A percentile compares a stretch with the other conserved stretches of the same genome.
Conservation (phyloP, 2,113 vertebrate species). For the Anser cygnoides region DNA sequence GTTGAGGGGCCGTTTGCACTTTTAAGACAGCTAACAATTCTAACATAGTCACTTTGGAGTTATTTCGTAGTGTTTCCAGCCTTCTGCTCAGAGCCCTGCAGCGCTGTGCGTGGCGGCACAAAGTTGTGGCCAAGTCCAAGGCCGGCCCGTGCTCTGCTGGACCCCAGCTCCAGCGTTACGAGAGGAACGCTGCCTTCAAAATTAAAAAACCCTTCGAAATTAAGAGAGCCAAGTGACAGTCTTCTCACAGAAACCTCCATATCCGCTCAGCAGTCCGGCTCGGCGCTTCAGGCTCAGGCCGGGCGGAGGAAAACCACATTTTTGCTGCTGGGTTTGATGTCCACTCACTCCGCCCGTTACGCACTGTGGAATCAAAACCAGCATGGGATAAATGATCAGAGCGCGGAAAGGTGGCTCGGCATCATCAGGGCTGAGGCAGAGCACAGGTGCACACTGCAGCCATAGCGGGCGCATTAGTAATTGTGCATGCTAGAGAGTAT, state of each 20-base stretch:
- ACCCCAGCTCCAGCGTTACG: neutral
- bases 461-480: neutral
- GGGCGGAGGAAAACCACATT: neutral
- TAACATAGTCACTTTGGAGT: neutral
- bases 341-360: neutral
- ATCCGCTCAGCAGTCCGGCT: neutral
- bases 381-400: fast-evolving
- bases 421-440: fast-evolving
- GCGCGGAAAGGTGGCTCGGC: neutral
- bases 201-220: neutral
- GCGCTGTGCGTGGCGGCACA: fast-evolving
- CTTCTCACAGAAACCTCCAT: neutral
- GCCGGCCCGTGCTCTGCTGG: neutral
- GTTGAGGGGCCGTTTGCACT: neutral
- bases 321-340: neutral
- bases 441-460: neutral
- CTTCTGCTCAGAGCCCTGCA: fast-evolving
- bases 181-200: neutral
- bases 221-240: neutral
- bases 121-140: neutral
- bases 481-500: neutral
- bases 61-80: neutral
- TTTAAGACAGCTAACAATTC: neutral
- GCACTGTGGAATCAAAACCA: neutral
- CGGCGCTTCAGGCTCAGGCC: neutral